These are phyloP conservation scores for Prosopocoilus inquinatus DNA, from an alignment of 2,888 invertebrate genomes.

Conservation along the genomic window DNA sequence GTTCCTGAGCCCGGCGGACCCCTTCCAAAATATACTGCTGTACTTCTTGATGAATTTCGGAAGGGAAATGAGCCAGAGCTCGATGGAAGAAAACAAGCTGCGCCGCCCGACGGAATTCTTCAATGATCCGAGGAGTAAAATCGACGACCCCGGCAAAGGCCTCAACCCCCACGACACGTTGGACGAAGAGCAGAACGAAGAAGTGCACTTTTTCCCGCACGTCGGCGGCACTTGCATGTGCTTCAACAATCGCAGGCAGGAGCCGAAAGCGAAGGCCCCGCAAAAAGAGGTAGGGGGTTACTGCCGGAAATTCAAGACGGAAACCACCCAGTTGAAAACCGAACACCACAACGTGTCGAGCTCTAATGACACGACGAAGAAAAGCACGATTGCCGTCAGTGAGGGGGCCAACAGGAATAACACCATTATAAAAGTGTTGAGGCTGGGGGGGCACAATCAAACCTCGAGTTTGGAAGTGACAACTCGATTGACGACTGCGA, in stretches of 20 bases:
- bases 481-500: background rate
- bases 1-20: constrained; percentile 5
- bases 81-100: constrained; percentile 6
- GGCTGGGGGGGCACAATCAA: background rate
- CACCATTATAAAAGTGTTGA: constrained; percentile 1
- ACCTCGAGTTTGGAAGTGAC: background rate
- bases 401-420: constrained; percentile 1
- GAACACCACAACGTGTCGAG: background rate
- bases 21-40: constrained; percentile 15
- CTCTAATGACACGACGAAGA: background rate
- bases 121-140: constrained; percentile 2
- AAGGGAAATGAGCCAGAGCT: constrained; percentile 14
- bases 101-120: constrained; percentile 15
- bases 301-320: background rate
- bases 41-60: constrained; percentile 17
- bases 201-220: constrained; percentile 13
- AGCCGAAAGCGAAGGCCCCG: too few relatives aligned
- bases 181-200: constrained; percentile 3
- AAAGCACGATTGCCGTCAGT: background rate
- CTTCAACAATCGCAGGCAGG: constrained; percentile 11
- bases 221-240: constrained; percentile 19
- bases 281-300: background rate
- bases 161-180: background rate
- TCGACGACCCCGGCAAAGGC: constrained; percentile 1
- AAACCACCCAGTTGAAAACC: constrained; percentile 5